Conservation (phyloP, 2,113 vertebrate genomes). For the Leucopsar rothschildi region DNA sequence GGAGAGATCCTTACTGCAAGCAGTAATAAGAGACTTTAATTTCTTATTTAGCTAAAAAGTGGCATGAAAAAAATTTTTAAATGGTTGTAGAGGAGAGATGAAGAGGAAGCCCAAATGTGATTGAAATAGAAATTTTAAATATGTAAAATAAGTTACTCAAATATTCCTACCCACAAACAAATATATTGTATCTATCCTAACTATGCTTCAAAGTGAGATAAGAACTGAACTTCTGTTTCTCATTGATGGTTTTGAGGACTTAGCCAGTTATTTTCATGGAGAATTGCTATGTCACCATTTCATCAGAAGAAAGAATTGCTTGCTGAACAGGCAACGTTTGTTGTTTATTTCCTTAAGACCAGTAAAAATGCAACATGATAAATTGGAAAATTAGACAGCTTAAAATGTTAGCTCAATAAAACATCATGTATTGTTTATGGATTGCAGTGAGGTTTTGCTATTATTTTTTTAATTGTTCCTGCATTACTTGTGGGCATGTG, state of each 20-base stretch:
- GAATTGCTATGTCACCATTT: background rate
- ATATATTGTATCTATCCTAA: background rate
- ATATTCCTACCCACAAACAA: background rate
- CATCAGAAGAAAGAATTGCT: background rate
- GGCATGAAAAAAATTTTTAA: background rate
- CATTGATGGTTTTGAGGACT: background rate
- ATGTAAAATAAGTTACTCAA: background rate
- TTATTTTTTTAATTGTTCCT: constrained; percentile 69
- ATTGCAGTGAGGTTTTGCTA: constrained; percentile 37
- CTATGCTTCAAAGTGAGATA: background rate
- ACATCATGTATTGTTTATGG: constrained; percentile 1
- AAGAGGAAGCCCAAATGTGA: background rate
- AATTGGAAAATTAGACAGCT: background rate
- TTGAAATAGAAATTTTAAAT: background rate
- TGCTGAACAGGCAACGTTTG: background rate
- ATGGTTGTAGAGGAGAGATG: background rate
- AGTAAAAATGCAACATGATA: background rate
- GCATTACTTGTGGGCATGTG: constrained; percentile 65
- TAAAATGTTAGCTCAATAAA: constrained; percentile 17
- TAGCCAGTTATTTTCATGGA: background rate
- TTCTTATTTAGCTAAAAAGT: background rate
- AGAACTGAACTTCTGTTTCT: background rate
- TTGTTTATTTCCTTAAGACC: background rate
- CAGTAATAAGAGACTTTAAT: background rate
- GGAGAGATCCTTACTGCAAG: background rate